phyloP scores from a whole-genome alignment of 1,140 invertebrate genomes.

The Telenomus remus region DNA sequence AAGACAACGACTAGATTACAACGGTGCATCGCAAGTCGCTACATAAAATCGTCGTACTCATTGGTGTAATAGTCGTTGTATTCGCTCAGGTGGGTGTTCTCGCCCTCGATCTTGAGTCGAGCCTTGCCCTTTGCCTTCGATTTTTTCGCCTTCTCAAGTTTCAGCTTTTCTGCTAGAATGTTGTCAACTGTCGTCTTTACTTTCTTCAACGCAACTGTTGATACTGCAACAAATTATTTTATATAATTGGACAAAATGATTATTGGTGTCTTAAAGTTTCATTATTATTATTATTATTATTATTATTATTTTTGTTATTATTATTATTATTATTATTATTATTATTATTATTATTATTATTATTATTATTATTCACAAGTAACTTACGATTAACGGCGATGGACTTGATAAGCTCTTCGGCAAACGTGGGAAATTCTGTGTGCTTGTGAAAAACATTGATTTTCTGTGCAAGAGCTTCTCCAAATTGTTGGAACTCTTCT shows the following conservation, averaged over 20 bases:
- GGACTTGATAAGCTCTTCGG: slow-evolving; percentile 86
- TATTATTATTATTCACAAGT: background rate
- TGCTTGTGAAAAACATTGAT: slow-evolving; percentile 82
- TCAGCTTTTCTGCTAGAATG: slow-evolving; percentile 87
- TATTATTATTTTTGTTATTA: no score
- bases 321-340: no score
- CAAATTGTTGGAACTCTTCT: slow-evolving; percentile 88
- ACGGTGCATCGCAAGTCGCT: slow-evolving; percentile 71
- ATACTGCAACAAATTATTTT: slow-evolving; percentile 70
- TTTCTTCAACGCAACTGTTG: slow-evolving; percentile 85
- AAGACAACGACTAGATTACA: slow-evolving; percentile 69
- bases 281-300: no score
- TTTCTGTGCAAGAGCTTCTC: slow-evolving; percentile 83
- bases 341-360: no score
- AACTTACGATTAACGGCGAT: slow-evolving; percentile 87
- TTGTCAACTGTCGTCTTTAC: slow-evolving; percentile 87
- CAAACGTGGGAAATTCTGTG: slow-evolving; percentile 84
- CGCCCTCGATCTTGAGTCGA: slow-evolving; percentile 84
- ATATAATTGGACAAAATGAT: no score
- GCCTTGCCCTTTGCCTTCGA: slow-evolving; percentile 84
- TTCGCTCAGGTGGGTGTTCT: slow-evolving; percentile 79
- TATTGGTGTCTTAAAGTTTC: no score
- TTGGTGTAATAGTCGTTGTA: slow-evolving; percentile 78
- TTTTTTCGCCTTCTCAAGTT: slow-evolving; percentile 84
- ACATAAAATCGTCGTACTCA: slow-evolving; percentile 83